Evolutionary conservation across 2,113 vertebrate genomes (phyloP).

Genomic region (Cyanoliseus patagonus): DNA sequence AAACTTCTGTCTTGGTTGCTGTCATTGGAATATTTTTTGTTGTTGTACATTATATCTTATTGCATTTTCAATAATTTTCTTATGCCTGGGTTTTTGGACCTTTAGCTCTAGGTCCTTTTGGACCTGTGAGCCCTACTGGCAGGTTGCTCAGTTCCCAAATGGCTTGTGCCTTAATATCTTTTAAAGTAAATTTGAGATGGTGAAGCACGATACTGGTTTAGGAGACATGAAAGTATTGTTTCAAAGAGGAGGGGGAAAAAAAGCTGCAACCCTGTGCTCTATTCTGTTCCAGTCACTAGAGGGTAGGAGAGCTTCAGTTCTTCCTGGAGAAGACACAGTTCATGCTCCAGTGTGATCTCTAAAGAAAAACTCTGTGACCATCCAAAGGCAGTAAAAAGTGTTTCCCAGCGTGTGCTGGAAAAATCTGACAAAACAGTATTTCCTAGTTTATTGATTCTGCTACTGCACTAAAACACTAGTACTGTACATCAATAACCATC

Average conservation of each 20-base stretch:
- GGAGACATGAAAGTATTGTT: neutral
- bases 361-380: constrained; percentile 70
- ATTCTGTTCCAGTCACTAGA: constrained; percentile 76
- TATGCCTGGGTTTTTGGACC: neutral
- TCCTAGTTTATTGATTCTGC: constrained; percentile 84
- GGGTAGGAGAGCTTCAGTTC: constrained; percentile 77
- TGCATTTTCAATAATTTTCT: neutral
- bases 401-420: constrained; percentile 75
- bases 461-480: constrained; percentile 79
- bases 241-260: neutral
- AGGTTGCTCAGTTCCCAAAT: neutral
- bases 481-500: constrained; percentile 85
- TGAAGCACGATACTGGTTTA: neutral
- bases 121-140: neutral
- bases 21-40: neutral
- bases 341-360: constrained; percentile 45
- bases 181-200: neutral
- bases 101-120: neutral
- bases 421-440: constrained; percentile 85
- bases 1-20: neutral
- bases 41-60: neutral
- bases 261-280: constrained; percentile 56
- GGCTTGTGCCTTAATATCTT: neutral
- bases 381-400: constrained; percentile 75
- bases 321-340: constrained; percentile 31